Evolutionary conservation across 2,113 vertebrate species (phyloP), one percentile per base, ranked within the genome.

Genomic region (Nycticorax nycticorax): DNA sequence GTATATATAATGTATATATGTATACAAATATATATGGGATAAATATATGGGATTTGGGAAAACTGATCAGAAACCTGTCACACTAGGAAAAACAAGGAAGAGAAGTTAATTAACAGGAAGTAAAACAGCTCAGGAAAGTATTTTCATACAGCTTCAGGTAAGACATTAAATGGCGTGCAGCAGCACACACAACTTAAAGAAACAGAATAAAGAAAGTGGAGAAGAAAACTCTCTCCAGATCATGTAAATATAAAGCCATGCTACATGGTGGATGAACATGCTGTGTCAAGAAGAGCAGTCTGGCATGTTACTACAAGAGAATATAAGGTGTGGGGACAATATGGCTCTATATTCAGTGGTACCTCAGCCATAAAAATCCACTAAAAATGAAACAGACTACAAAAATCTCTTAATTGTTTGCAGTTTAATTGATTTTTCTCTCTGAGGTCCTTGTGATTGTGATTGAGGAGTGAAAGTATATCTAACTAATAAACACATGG

Each of bases 401-500:
- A 73, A n/a, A 30, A 71, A 45, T 64, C 41, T 83, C 63, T 78
- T 47, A 50, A 69, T 23, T 28, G 39, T 74, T 79, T 79, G 73
- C 48, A 85, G 19, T n/a, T 79, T 56, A 84, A 72, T 56, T 82
- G 47, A 60, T 57, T 89, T 35, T 79, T 56, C 73, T 86, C 60
- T 72, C 73, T 68, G 62, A 92, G 23, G 20, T 43, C 32, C 85
- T 30, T 35, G 64, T 50, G 75, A 95, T 1, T 88, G 78, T 48
- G 9, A 90, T 5, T 30, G 28, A 81, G 57, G 57, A 73, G 27
- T 56, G 19, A 95, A 93, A 90, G 69, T 55, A 67, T 77, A 95
- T 32, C 23, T 68, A 74, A 97, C 75, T 81, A 96, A 95, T 78
- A 95, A 83, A 95, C 59, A 4, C 60, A 32, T 8, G 83, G 73